Evolutionary conservation across 2,113 vertebrate species (phyloP), one percentile per base, ranked within the genome.

Genomic region (Alethe diademata): DNA sequence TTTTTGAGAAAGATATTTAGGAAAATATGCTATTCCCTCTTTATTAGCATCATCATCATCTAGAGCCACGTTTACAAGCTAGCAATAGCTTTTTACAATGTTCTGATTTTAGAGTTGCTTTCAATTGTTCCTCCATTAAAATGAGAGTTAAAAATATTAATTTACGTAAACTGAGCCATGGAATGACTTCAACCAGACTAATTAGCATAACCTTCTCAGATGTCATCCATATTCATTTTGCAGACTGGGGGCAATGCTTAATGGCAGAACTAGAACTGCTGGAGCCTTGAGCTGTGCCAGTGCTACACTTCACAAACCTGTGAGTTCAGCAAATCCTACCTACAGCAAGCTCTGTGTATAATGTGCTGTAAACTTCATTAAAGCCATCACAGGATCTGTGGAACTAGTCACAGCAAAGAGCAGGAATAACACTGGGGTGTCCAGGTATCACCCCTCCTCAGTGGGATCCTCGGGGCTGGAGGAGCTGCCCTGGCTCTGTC

Each of bases 101-200:
- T 35, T 83, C 66, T 66, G 61, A 74, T 81, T 88, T 86, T 71
- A 80, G n/a, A 57, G 18, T 14, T 31, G 20, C 40, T 83, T 86
- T 78, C 81, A 80, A 80, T 87, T 90, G 85, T 92, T 92, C 38
- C 17, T 82, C 47, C 60, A 74, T 90, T 88, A 92, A 88, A 92
- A 91, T 48, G 31, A 58, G 53, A 96, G 64, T 88, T 94, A 80
- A 96, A 97, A 95, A 94, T 92, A 93, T 65, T 92, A 93, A 96
- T 96, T 92, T 92, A 81, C 7, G 3, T 73, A 72, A 61, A 65
- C 36, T 23, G 10, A 95, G 61, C 75, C 57, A 47, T 0, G 28
- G 85, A 90, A 73, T 76, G 51, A 90, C 90, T 92, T 96, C 78
- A 86, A 33, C 66, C 45, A 67, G 71, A 25, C 84, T 88, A 83